A percentile compares a stretch with the other conserved stretches of the same genome.
Conservation (phyloP, 2,113 vertebrate genomes). For the Apaloderma vittatum region DNA sequence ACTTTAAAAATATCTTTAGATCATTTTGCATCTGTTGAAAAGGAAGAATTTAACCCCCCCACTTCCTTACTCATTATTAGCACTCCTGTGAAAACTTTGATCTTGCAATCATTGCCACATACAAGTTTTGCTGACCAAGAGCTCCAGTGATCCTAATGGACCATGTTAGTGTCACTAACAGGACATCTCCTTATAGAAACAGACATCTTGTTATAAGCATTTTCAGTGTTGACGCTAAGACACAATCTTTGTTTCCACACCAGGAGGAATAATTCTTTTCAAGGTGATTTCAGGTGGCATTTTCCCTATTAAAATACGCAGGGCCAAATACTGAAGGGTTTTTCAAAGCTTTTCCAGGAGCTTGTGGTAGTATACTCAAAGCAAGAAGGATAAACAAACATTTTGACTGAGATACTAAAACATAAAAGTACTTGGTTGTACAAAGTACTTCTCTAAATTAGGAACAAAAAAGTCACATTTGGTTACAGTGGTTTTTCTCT, state of each 20-base stretch:
- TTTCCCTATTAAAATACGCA: background rate
- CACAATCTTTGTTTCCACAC: background rate
- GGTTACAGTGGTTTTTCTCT: background rate
- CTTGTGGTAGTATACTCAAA: background rate
- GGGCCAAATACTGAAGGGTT: background rate
- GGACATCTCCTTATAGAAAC: background rate
- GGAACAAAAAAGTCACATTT: background rate
- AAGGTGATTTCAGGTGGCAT: background rate
- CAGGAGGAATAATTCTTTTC: background rate
- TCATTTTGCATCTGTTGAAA: background rate
- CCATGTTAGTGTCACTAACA: background rate
- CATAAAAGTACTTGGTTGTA: background rate
- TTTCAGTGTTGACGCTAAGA: background rate
- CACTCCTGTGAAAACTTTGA: background rate
- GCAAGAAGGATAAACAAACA: background rate
- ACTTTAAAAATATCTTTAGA: background rate
- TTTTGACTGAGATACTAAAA: background rate
- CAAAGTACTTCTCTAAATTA: background rate
- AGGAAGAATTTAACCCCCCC: background rate
- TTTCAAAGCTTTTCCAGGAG: background rate
- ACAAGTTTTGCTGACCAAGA: background rate
- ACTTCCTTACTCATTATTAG: background rate
- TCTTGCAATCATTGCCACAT: background rate
- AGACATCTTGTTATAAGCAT: accelerated
- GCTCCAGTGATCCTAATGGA: background rate